These are phyloP conservation scores for Trematomus loennbergii DNA, from an alignment of 2,113 vertebrate genomes.

Conservation along the genomic window DNA sequence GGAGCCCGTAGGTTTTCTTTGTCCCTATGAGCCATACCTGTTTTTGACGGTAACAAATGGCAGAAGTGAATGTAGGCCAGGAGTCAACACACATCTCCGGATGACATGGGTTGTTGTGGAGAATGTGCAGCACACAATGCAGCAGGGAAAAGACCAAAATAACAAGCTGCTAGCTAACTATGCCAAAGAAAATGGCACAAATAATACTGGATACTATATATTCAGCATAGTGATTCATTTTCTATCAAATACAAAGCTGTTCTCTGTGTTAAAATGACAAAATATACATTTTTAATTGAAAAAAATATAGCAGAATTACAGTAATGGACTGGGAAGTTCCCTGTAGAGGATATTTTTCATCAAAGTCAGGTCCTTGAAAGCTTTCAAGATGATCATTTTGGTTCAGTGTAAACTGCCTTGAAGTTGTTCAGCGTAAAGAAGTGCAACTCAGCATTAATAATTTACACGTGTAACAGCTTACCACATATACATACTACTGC, in stretches of 20 bases:
- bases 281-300: not conserved
- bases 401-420: not conserved
- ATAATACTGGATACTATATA: constrained; percentile 16
- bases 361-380: constrained; percentile 8
- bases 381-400: constrained; percentile 35
- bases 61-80: constrained; percentile 84
- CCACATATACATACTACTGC: not conserved
- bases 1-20: constrained; percentile 26
- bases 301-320: constrained; percentile 20
- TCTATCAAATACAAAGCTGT: not conserved
- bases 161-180: constrained; percentile 15
- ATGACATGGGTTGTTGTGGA: constrained; percentile 79
- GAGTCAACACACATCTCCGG: constrained; percentile 81
- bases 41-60: constrained; percentile 77
- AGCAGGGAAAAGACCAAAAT: constrained; percentile 41
- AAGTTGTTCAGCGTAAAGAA: not conserved
- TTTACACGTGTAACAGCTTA: constrained; percentile 9
- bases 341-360: constrained; percentile 25
- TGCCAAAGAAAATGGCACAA: constrained; percentile 28
- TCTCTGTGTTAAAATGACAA: not conserved
- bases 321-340: constrained; percentile 29
- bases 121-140: constrained; percentile 76
- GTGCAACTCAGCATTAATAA: not conserved
- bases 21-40: constrained; percentile 67
- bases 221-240: constrained; percentile 1